Conservation (phyloP, 2,113 vertebrate genomes). For the Haplochromis vanheusdeni region DNA sequence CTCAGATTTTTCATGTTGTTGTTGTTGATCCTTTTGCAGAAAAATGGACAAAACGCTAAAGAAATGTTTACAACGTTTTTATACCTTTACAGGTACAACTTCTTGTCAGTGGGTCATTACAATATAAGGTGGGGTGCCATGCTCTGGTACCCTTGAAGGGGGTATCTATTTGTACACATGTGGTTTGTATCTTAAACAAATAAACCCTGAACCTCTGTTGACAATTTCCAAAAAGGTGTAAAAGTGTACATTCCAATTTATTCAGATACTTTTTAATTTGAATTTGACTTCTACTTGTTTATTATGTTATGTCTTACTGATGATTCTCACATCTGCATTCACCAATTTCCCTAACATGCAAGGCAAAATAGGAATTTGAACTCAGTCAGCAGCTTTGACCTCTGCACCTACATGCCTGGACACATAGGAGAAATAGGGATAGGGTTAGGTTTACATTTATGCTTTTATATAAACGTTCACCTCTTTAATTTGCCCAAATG, state of each 20-base stretch:
- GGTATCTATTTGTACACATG: not conserved
- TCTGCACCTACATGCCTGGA: not conserved
- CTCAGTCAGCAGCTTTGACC: not conserved
- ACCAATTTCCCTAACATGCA: not conserved
- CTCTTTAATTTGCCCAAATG: not conserved
- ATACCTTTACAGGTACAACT: not conserved
- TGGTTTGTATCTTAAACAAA: not conserved
- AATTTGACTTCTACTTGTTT: not conserved
- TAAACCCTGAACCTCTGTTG: not conserved
- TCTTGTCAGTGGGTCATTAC: not conserved
- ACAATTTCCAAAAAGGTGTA: not conserved
- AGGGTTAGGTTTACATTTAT: not conserved
- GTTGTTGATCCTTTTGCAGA: not conserved
- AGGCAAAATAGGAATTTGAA: not conserved
- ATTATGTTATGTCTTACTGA: not conserved
- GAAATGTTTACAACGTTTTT: not conserved
- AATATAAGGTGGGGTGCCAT: not conserved
- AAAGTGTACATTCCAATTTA: not conserved
- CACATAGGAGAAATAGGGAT: not conserved
- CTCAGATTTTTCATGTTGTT: not conserved
- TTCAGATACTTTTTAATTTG: not conserved
- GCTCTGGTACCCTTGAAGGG: not conserved
- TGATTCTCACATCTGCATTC: not conserved
- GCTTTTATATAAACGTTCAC: not conserved
- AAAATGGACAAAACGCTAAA: not conserved